Evolutionary conservation across 2,888 invertebrate genomes (phyloP), one percentile per base, ranked within the genome.

Genomic region (Cheilosia vulpina): DNA sequence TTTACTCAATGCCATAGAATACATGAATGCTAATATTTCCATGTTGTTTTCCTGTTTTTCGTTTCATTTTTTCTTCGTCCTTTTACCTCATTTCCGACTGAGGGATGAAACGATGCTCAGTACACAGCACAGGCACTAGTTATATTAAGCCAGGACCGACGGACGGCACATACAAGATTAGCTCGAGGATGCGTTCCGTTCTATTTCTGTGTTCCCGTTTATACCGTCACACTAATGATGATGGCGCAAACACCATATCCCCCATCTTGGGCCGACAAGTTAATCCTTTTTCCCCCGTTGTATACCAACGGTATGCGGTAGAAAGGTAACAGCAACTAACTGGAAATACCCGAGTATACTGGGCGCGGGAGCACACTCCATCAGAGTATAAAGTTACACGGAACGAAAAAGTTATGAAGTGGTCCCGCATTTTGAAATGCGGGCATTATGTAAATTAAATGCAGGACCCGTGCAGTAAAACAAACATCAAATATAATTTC

Each of bases 391-490:
- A 27, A 62, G 73, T 47, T 38, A 63, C 69, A 41, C 69, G 76
- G 58, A 57, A 71, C 55, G 75, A 38, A 34, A 65, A 73, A 77
- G 85, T 72, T 80, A 85, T 85, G 76, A 77, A 77, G 85, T 71
- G 66, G 81, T 81, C 47, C 57, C 43, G 63, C 57, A 68, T 72
- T 72, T 85, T 45, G 57, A 66, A 85, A 63, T 72, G 72, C 76
- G 76, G 63, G 21, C 66, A 85, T 85, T 85, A 85, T 85, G 80
- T 72, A 81, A 85, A 85, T 85, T 72, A 81, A 85, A 85, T 85
- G 80, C 85, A 85, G 80, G 76, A 85, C 76, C 62, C 62, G 81
- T 77, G 68, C 85, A 85, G 72, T 85, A 85, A 85, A 85, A 81
- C 85, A 85, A 85, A 77, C 85, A 85, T 72, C 62, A 85, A 80